Conservation (phyloP, 1,140 invertebrate species). For the Zaprionus camerounensis region DNA sequence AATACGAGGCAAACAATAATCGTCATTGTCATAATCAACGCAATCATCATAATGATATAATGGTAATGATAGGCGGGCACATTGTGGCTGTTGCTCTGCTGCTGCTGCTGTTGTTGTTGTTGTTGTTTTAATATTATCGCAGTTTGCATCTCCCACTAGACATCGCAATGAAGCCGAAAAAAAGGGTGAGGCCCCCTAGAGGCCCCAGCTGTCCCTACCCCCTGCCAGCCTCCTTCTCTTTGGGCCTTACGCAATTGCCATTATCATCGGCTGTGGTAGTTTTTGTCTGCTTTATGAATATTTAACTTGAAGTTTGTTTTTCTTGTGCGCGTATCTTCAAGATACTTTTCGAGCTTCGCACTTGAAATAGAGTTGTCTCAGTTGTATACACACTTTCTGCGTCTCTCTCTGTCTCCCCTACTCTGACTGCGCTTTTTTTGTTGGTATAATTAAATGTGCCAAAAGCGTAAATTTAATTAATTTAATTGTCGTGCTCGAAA, state of each 20-base stretch:
- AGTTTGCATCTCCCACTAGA: constrained; percentile 38
- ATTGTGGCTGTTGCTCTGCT: background rate
- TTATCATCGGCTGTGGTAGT: constrained; percentile 37
- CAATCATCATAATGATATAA: constrained; percentile 47
- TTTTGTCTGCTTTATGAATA: constrained; percentile 46
- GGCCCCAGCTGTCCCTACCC: background rate
- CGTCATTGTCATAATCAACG: constrained; percentile 31
- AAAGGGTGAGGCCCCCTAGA: constrained; percentile 27
- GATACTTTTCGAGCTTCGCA: background rate
- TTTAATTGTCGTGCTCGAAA: constrained; percentile 59
- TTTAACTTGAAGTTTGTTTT: constrained; percentile 24
- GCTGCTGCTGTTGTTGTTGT: background rate
- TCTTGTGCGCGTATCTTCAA: background rate
- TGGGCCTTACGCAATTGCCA: constrained; percentile 54
- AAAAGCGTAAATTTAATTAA: constrained; percentile 78
- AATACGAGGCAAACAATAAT: constrained; percentile 52
- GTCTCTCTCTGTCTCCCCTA: background rate
- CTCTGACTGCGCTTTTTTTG: constrained; percentile 30
- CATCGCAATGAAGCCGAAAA: constrained; percentile 29
- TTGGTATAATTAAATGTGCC: constrained; percentile 69
- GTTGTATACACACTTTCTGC: constrained; percentile 2
- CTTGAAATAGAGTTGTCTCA: constrained; percentile 50
- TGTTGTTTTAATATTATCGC: constrained; percentile 41
- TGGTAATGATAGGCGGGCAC: constrained; percentile 19
- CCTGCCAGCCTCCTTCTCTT: constrained; percentile 3